phyloP scores from a whole-genome alignment of 2,113 vertebrate species.

The Tetrao urogallus region DNA sequence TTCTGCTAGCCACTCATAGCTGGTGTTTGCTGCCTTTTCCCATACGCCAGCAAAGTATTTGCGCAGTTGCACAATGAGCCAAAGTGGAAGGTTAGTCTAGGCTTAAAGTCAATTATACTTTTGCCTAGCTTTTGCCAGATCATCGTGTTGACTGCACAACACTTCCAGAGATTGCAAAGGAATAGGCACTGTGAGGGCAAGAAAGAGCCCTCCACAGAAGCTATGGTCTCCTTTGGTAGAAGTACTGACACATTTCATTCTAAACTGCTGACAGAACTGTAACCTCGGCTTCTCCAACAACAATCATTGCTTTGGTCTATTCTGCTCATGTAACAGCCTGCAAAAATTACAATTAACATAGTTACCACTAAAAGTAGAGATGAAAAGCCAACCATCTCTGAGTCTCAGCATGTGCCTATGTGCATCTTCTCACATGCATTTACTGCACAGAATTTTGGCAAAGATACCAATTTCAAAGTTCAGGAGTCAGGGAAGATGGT shows the following conservation, averaged over 20 bases:
- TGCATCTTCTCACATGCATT: fast-evolving
- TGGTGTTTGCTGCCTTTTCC: neutral
- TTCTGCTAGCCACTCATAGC: neutral
- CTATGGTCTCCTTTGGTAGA: neutral
- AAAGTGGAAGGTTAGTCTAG: neutral
- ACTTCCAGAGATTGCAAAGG: neutral
- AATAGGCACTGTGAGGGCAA: neutral
- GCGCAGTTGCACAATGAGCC: neutral
- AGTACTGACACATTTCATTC: neutral
- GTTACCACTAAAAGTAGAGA: neutral
- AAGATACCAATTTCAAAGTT: neutral
- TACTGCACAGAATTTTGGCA: neutral
- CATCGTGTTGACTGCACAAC: neutral
- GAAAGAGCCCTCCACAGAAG: neutral
- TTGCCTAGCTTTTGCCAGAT: neutral
- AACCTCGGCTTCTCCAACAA: neutral
- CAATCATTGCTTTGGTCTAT: neutral
- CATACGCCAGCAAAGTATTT: neutral
- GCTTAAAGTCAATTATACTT: neutral
- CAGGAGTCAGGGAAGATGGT: neutral
- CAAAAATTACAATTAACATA: neutral
- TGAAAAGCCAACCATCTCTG: fast-evolving
- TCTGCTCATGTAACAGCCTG: neutral
- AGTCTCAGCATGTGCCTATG: neutral
- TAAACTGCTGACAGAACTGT: neutral